These are phyloP conservation scores for Oedothorax gibbosus DNA, from an alignment of 1,140 invertebrate genomes.

Conservation along the genomic window DNA sequence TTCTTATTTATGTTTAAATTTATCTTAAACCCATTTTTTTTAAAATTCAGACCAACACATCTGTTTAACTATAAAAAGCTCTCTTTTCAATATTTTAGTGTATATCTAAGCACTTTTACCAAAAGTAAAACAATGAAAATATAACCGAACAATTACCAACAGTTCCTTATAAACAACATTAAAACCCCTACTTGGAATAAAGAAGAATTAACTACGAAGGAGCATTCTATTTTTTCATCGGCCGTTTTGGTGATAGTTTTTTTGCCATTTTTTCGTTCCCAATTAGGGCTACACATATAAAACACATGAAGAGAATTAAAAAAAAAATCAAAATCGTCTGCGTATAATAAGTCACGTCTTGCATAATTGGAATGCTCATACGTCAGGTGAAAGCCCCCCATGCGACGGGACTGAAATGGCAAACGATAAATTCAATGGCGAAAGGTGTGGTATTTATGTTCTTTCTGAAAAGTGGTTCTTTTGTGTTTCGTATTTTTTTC, in stretches of 20 bases:
- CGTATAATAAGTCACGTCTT: constrained; percentile 54
- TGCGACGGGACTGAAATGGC: constrained; percentile 35
- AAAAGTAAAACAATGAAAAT: no score
- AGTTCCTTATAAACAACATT: no score
- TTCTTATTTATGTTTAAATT: no score
- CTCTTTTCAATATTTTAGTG: no score
- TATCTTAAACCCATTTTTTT: no score
- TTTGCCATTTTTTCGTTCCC: constrained; percentile 39
- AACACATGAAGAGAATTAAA: not conserved
- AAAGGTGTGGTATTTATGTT: no score
- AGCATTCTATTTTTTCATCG: constrained; percentile 14
- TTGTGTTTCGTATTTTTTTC: no score
- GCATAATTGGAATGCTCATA: constrained; percentile 53
- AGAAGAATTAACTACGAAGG: constrained; percentile 39
- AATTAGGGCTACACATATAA: constrained; percentile 30
- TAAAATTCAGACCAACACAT: no score
- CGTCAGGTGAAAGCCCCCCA: constrained; percentile 27
- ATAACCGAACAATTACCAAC: no score
- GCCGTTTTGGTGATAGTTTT: constrained; percentile 25
- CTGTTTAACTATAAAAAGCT: no score
- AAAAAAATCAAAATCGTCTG: constrained; percentile 10
- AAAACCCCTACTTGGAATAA: not conserved
- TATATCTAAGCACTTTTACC: no score
- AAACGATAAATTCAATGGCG: constrained; percentile 39
- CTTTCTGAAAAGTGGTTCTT: no score